Base-by-base conservation (phyloP, 2,113 vertebrate genomes). In the Neogale vison region DNA sequence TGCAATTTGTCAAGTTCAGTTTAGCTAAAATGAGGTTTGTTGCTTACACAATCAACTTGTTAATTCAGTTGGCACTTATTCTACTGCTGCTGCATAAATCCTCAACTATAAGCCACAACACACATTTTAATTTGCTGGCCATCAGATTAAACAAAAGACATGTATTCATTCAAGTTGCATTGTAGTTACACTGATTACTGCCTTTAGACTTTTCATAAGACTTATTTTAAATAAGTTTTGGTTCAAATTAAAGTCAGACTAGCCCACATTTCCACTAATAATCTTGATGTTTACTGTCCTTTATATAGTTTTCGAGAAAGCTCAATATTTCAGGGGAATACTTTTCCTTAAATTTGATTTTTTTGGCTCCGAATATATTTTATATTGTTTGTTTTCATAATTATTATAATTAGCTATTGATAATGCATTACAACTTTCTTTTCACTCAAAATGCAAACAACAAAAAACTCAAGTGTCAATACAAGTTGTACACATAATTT, bases 21-120 rank as follows among this genome's bases (percentile, higher is more conserved):
- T 96, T 87, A 94, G 57, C 50, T 91, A 18, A 97, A 98, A 85
- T 72, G 61, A 90, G 80, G 63, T 34, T 83, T 65, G 69, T 55
- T 76, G 76, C 84, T 97, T 89, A 95, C 6, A 95, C 47, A 96
- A 93, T 97, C 88, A 96, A 74, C 87, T 92, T 92, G 76, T 96
- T 98, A 97, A 98, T 97, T 98, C 24, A 26, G 6, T 47, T 96
- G 97, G 59, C 74, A 94, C 36, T 81, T 95, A 79, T 79, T 88
- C 24, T 82, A 92, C 69, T 77, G 57, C 21, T 76, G 55, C 9
- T 69, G 14, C 76, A 95, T 93, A 97, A 97, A 97, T 97, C 39
- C 84, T 95, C 72, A 97, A 26, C 63, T 87, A 67, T 74, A 97
- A 72, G 13, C 84, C 93, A 82, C 69, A 50, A 77, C 72, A 67